Evolutionary conservation across 2,113 vertebrate genomes (phyloP).

Genomic region (Amphilophus citrinellus): DNA sequence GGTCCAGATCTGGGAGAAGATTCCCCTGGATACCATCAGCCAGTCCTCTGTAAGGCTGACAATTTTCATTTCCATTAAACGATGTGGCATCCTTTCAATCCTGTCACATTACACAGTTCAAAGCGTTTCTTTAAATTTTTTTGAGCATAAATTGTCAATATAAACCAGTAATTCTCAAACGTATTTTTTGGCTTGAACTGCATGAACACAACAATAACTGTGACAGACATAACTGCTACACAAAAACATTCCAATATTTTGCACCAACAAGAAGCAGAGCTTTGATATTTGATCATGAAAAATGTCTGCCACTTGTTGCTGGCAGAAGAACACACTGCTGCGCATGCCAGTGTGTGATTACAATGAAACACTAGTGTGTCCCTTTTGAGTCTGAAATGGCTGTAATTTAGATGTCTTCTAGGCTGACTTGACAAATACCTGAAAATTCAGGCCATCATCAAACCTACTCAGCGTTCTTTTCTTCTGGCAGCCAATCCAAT

Average conservation of each 20-base stretch:
- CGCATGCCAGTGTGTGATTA: not conserved
- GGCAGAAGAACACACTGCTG: not conserved
- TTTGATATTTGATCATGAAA: not conserved
- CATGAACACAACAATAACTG: not conserved
- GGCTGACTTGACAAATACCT: not conserved
- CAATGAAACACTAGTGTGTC: not conserved
- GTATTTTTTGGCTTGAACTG: not conserved
- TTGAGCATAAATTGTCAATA: too few relatives aligned
- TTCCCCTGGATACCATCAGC: too few relatives aligned
- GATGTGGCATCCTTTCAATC: too few relatives aligned
- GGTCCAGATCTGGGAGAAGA: too few relatives aligned
- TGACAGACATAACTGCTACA: not conserved
- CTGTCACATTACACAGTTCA: too few relatives aligned
- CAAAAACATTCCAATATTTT: not conserved
- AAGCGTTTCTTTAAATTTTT: too few relatives aligned
- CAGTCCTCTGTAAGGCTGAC: too few relatives aligned
- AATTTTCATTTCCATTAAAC: too few relatives aligned
- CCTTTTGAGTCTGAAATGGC: not conserved
- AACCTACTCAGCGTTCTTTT: not conserved
- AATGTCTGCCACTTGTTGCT: not conserved
- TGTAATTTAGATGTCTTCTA: not conserved
- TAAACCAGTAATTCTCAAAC: too few relatives aligned
- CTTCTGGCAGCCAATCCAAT: slow-evolving; percentile 74
- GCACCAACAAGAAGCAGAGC: too few relatives aligned
- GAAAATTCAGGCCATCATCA: not conserved